Percentiles rank a stretch among this genome's conserved stretches.
Conservation (phyloP, 2,797 vertebrate species). For the Monodelphis domestica region DNA sequence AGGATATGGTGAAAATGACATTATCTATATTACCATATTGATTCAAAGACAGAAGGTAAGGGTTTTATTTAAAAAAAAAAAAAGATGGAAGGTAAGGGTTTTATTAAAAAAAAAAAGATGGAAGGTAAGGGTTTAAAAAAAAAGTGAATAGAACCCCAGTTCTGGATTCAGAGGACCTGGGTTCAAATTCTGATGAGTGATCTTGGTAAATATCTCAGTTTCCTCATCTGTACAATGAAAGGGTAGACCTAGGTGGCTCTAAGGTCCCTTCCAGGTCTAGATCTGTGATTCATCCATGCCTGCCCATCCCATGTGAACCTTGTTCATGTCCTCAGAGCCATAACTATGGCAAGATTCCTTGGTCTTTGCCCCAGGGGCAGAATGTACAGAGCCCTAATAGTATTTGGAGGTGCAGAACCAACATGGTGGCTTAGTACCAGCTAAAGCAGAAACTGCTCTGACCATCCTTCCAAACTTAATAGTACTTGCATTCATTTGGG, state of each 20-base stretch:
- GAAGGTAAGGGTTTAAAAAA: background rate
- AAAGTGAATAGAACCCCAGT: background rate
- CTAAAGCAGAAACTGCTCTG: too few relatives aligned
- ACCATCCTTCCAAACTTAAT: too few relatives aligned
- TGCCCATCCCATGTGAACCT: background rate
- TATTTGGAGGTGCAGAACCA: too few relatives aligned
- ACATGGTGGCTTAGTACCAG: too few relatives aligned
- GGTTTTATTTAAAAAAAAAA: too few relatives aligned
- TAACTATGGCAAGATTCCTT: background rate
- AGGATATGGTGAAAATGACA: too few relatives aligned
- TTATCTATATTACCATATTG: too few relatives aligned
- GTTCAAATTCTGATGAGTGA: background rate
- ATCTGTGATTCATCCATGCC: background rate
- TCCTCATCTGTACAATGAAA: background rate
- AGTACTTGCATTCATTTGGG: background rate
- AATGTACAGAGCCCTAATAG: background rate
- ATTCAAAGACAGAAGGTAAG: too few relatives aligned
- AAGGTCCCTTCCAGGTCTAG: background rate
- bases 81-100: too few relatives aligned
- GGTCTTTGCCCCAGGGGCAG: background rate
- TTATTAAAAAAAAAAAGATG: too few relatives aligned
- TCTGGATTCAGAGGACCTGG: background rate
- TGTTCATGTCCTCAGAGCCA: background rate
- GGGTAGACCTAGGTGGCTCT: background rate
- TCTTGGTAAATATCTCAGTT: background rate